Evolutionary conservation across 2,888 invertebrate genomes (phyloP), one percentile per base, ranked within the genome.

Genomic region (Creontiades dilutus): DNA sequence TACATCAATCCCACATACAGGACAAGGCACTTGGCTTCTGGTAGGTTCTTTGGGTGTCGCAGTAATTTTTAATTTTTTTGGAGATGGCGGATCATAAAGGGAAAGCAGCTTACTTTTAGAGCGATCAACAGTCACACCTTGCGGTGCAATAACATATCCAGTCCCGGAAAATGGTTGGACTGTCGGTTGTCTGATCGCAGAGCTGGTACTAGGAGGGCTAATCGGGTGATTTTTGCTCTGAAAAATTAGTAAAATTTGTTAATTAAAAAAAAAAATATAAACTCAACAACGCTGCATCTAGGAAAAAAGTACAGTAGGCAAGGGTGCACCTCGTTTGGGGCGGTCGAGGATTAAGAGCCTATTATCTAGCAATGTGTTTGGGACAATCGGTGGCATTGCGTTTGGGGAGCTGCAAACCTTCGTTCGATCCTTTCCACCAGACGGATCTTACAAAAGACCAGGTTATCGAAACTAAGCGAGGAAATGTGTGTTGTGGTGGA

Each of bases 1-100:
- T 19, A 92, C 80, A n/a, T 78, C 46, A 16, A 86, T 57, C 68
- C 90, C 86, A 89, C 92, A 92, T 68, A 91, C 92, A 12, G 92
- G 92, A 85, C 92, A 92, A 13, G 80, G 55, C 2, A 88, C 57
- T 14, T 13, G 61, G 13, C 61, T 85, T 19, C 61, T 85, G 16
- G 61, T n/a, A 82, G 82, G 23, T 46, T 37, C 13, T 23, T 14
- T 46, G n/a, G 13, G 28, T 80, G n/a, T 37, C 11, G 5, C 80
- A 37, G 46, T 14, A 27, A 37, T 28, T 7, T 80, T 37, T 27
- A 37, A 3, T 37, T 80, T 75, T 75, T 75, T 80, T 27, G 28
- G 46, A 11, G 82, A 19, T 11, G 57, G 61, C n/a, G 14, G 61
- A 11, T 46, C 48, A 80, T 93, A 86, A 55, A 75, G 46, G 14